phyloP scores from a whole-genome alignment of 2,888 invertebrate genomes.

The Tetragonisca angustula region DNA sequence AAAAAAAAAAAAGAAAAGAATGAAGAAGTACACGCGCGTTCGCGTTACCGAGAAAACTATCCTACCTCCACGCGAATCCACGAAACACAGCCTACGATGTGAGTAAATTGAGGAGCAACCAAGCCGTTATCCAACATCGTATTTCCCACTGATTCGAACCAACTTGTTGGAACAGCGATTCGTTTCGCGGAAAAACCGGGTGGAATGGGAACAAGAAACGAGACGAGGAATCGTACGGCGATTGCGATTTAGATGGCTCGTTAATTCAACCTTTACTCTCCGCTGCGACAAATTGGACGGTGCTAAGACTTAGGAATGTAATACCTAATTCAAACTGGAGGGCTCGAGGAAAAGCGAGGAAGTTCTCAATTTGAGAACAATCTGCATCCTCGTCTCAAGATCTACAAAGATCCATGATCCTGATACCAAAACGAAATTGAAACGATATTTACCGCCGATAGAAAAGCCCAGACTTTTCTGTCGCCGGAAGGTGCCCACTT shows the following conservation, averaged over 20 bases:
- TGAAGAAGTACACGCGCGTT: background rate
- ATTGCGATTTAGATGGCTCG: background rate
- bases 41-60: conserved; percentile 16
- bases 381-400: no score
- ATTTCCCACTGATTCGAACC: conserved; percentile 9
- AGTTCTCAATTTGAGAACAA: background rate
- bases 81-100: background rate
- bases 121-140: conserved; percentile 2
- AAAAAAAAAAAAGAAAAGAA: background rate
- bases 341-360: background rate
- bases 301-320: background rate
- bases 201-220: conserved; percentile 9
- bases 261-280: background rate
- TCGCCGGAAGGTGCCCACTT: background rate
- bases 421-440: background rate
- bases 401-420: background rate
- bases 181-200: conserved; percentile 15
- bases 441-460: background rate
- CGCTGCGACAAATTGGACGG: background rate
- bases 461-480: background rate
- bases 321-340: background rate
- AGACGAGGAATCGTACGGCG: background rate
- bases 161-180: background rate
- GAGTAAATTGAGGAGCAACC: conserved; percentile 6
- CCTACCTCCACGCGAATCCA: background rate